phyloP scores from a whole-genome alignment of 2,113 vertebrate genomes.

The Chloropsis cyanopogon region DNA sequence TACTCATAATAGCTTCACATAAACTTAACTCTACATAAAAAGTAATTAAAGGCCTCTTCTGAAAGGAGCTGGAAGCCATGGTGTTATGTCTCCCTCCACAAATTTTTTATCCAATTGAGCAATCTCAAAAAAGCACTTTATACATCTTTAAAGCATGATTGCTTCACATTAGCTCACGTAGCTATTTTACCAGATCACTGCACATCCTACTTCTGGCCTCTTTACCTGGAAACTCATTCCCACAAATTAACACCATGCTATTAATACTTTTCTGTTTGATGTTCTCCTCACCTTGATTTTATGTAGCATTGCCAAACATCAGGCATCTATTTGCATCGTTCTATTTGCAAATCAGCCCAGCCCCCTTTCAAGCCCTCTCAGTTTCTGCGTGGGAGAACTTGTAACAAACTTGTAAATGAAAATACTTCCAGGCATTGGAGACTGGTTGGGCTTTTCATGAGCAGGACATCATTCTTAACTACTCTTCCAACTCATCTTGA shows the following conservation, averaged over 20 bases:
- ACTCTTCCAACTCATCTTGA: not conserved
- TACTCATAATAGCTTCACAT: conserved; percentile 32
- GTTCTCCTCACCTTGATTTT: not conserved
- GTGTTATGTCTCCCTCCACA: not conserved
- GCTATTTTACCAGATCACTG: not conserved
- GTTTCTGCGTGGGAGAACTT: not conserved
- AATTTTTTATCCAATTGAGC: not conserved
- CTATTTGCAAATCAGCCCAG: not conserved
- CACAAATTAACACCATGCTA: not conserved
- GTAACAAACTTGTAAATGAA: not conserved
- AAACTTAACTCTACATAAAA: conserved; percentile 22
- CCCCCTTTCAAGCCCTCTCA: not conserved
- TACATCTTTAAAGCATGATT: not conserved
- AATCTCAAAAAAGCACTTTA: conserved; percentile 6
- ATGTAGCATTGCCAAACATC: not conserved
- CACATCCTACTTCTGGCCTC: not conserved
- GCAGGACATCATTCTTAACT: not conserved
- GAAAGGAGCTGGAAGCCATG: not conserved
- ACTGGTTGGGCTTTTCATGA: not conserved
- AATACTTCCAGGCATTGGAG: not conserved
- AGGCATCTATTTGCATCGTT: not conserved
- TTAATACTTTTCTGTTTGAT: not conserved
- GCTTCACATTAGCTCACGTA: not conserved
- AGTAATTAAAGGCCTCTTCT: conserved; percentile 32
- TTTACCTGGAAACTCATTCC: not conserved